Evolutionary conservation across 2,113 vertebrate species (phyloP), one percentile per base, ranked within the genome.

Genomic region (Sinocyclocheilus anophthalmus): DNA sequence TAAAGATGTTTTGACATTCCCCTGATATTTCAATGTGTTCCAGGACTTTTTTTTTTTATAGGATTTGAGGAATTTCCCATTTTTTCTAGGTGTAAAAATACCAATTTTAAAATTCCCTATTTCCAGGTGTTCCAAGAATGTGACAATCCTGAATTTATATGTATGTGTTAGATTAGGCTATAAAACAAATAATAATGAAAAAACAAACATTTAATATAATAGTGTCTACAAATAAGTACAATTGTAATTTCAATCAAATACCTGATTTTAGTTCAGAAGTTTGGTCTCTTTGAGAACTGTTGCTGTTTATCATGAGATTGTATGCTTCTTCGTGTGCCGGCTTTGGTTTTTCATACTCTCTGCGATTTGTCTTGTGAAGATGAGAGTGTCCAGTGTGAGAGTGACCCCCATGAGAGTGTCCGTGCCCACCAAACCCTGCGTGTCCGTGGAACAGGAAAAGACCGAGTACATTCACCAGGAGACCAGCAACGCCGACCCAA

Each of bases 391-490:
- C 76, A 1, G 18, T 10, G 4, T 70, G 22, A 81, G 80, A 82
- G 57, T 82, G 63, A 33, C 61, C 81, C 14, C 45, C 50, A 3
- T 70, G 81, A 30, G 85, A 84, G 72, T 88, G 88, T 0, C 94
- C 94, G 5, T 95, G 95, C 3, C 90, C 91, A 63, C 91, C 89
- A 76, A 76, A 45, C 72, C 93, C 93, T 3, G 94, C 94, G 65
- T 96, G 94, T 57, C 95, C 94, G 89, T 95, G 95, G 94, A 96
- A 97, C 90, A 97, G 94, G 82, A 95, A 95, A 69, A 96, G 95
- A 67, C 96, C 96, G 85, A 96, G 91, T 76, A 96, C 91, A 89
- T 97, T 97, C 85, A 97, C 93, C 88, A 96, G 85, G 69, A 96
- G 94, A 67, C 96, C 96, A 0, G 93, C 95, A 55, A 94, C 91